Percentiles rank a stretch among this genome's conserved stretches.
Evolutionary conservation across 2,888 invertebrate genomes (phyloP).

Genomic region (Rhagonycha fulva): DNA sequence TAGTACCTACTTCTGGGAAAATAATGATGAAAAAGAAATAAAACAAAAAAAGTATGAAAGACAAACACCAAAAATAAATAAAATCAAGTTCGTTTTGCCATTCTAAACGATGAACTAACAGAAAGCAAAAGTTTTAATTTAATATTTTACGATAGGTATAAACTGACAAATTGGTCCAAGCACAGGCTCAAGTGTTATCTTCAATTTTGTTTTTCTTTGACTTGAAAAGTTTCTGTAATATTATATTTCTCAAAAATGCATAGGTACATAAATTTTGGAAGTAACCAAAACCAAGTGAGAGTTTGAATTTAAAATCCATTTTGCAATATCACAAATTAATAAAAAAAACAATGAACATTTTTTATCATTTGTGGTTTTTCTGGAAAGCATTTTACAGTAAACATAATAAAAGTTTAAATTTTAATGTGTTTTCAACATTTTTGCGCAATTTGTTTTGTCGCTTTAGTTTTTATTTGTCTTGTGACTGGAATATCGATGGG

Average conservation of each 20-base stretch:
- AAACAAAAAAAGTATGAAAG: background rate
- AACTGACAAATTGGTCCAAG: background rate
- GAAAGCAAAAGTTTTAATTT: background rate
- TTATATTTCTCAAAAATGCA: too few relatives aligned
- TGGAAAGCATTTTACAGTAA: background rate
- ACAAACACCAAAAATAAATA: background rate
- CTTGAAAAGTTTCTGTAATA: background rate
- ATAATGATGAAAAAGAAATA: background rate
- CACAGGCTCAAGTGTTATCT: background rate
- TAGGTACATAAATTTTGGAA: background rate
- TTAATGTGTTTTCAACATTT: slow-evolving; percentile 8
- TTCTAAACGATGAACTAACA: background rate
- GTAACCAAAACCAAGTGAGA: too few relatives aligned
- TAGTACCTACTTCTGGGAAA: background rate
- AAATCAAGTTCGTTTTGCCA: background rate
- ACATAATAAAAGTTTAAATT: slow-evolving; percentile 11
- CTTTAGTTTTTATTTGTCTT: slow-evolving; percentile 2
- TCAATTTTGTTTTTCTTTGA: background rate
- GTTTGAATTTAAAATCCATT: too few relatives aligned
- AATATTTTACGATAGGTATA: background rate
- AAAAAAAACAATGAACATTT: background rate
- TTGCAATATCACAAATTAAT: too few relatives aligned
- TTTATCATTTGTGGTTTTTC: background rate
- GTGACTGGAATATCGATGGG: slow-evolving; percentile 14
- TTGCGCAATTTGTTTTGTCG: slow-evolving; percentile 16